Evolutionary conservation across 2,888 invertebrate genomes (phyloP), one percentile per base, ranked within the genome.

Genomic region (Ormyrus thymus): DNA sequence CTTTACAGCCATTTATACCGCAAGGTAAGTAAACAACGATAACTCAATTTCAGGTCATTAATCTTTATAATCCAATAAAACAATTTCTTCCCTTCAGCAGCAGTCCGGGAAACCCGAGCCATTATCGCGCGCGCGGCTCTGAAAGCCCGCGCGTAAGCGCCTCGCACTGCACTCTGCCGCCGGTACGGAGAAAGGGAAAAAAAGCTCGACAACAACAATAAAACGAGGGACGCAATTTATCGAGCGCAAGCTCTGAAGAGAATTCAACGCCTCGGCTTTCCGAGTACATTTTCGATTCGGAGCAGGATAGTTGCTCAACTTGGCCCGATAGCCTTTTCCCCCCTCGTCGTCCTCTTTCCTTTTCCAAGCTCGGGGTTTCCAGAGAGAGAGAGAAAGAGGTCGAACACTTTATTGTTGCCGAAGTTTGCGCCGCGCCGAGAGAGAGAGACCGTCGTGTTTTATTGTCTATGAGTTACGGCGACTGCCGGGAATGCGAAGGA

Each of bases 281-380:
- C 53, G 70, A 56, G 77, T 29, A 29, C 72, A 69, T 72, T 64
- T 64, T 81, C 59, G 58, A 72, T 71, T 45, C 56, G 50, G 11
- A 68, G 50, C 51, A 50, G 64, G 61, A 76, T 72, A 73, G 68
- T 69, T 76, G 62, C 79, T 68, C 46, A 76, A 79, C 65, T 59
- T 0, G 66, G 51, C 50, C 68, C 43, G 66, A 72, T 72, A 76
- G 15, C 48, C 8, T 59, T 62, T 77, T 55, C 75, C 62, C 15
- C 6, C 7, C 0, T 29, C 51, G 58, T 70, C 43, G 55, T 76
- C 58, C 29, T 66, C 50, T n/a, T 10, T 65, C 53, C 13, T 61
- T 73, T 73, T 65, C 56, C 48, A 46, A 61, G 53, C 1, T 61
- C 51, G 7, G n/a, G 29, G 10, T 64, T 64, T 43, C 29, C 29